A percentile compares a stretch with the other conserved stretches of the same genome.
Evolutionary conservation across 2,888 invertebrate genomes (phyloP).

Genomic region (Brachyopa scutellaris): DNA sequence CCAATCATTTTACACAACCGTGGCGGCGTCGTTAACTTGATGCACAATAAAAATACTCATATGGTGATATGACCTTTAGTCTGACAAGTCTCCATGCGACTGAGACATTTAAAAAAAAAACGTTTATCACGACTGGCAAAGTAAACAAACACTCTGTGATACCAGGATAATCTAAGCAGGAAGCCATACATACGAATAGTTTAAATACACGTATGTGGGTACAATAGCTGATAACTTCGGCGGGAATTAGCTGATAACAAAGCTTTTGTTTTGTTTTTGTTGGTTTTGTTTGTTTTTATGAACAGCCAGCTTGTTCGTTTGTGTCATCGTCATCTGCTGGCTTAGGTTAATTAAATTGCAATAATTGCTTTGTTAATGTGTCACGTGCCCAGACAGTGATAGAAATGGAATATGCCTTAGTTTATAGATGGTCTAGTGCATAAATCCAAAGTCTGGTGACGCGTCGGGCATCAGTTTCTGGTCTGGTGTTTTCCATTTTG

Average conservation of each 20-base stretch:
- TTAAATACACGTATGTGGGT: too few species aligned
- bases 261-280: too few species aligned
- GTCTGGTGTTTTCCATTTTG: too few species aligned
- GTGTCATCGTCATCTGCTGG: neutral
- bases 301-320: too few species aligned
- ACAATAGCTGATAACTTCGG: constrained; percentile 1
- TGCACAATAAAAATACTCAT: too few species aligned
- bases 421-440: too few species aligned
- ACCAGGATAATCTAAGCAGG: neutral
- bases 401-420: neutral
- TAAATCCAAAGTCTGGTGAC: too few species aligned
- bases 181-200: neutral
- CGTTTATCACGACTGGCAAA: neutral
- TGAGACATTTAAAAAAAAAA: neutral
- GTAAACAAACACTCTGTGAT: neutral
- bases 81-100: neutral
- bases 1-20: too few species aligned
- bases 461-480: too few species aligned
- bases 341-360: neutral
- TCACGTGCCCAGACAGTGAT: neutral
- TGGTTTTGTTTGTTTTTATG: too few species aligned
- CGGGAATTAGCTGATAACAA: constrained; percentile 12
- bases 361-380: neutral
- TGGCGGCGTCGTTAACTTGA: too few species aligned
- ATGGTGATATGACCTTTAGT: neutral